Conservation (phyloP, 2,797 vertebrate genomes). For the Allenopithecus nigroviridis region DNA sequence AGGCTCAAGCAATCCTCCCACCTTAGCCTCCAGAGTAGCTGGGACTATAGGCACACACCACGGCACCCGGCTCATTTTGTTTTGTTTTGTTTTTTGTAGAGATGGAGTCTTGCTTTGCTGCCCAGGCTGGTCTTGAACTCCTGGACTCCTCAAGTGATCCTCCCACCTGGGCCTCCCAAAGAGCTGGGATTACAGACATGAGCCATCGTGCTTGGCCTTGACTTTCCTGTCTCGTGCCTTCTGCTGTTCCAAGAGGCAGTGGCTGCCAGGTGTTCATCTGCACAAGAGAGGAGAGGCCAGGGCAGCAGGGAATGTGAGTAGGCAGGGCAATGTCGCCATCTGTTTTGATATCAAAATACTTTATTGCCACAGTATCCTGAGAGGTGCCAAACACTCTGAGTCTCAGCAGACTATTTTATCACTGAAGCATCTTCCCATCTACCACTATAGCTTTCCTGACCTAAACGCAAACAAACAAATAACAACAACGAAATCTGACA, state of each 20-base stretch:
- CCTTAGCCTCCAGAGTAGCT: background rate
- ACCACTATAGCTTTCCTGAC: background rate
- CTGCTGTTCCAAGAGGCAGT: background rate
- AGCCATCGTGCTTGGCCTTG: background rate
- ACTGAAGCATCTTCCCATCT: background rate
- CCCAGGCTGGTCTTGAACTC: background rate
- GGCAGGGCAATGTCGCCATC: rapidly evolving
- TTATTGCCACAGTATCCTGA: rapidly evolving
- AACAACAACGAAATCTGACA: no score
- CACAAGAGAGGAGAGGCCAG: background rate
- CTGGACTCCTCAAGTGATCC: background rate
- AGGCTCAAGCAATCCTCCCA: background rate
- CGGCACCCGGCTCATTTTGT: background rate
- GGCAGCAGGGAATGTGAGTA: rapidly evolving
- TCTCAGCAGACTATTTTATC: rapidly evolving
- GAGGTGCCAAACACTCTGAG: background rate
- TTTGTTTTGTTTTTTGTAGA: no score
- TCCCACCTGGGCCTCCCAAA: background rate
- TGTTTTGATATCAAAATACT: background rate
- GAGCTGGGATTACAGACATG: no score
- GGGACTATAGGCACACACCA: background rate
- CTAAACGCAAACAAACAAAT: background rate
- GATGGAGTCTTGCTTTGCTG: no score
- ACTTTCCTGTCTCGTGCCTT: background rate
- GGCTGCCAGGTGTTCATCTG: background rate